A percentile compares a stretch with the other conserved stretches of the same genome.
phyloP scores from a whole-genome alignment of 2,888 invertebrate genomes.

The Cynaeus angustus region DNA sequence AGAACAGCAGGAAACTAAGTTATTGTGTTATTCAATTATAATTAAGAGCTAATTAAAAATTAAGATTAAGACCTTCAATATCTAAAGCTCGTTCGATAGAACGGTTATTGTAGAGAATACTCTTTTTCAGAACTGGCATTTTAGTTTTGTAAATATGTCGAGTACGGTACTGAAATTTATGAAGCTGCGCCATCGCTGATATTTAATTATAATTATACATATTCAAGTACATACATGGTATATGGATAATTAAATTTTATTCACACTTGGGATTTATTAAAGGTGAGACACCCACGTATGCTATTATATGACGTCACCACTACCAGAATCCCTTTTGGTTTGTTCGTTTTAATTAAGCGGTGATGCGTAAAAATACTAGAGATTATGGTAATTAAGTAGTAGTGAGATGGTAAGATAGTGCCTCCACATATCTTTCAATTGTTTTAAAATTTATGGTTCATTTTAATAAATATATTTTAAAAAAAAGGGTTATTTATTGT shows the following conservation, averaged over 20 bases:
- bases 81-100: not conserved
- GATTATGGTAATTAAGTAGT: constrained; percentile 28
- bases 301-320: constrained; percentile 31
- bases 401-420: constrained; percentile 13
- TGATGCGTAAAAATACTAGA: constrained; percentile 33
- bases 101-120: not conserved
- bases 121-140: not conserved
- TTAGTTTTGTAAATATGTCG: not conserved
- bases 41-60: constrained; percentile 19
- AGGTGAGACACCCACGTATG: constrained; percentile 22
- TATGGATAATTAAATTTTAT: constrained; percentile 40
- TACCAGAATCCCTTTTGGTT: constrained; percentile 30
- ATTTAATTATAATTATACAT: constrained; percentile 34
- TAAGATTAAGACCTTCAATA: constrained; percentile 15
- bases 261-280: constrained; percentile 37
- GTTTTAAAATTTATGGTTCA: constrained; percentile 13
- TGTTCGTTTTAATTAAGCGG: constrained; percentile 27
- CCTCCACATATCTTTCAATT: constrained; percentile 13
- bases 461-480: constrained; percentile 13
- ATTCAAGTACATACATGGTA: constrained; percentile 12
- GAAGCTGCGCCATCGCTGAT: constrained; percentile 24
- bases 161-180: constrained; percentile 39
- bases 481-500: constrained; percentile 17
- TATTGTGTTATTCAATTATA: constrained; percentile 1
- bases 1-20: constrained; percentile 2